Base-by-base conservation (phyloP, 2,797 vertebrate species). In the Lateolabrax maculatus region DNA sequence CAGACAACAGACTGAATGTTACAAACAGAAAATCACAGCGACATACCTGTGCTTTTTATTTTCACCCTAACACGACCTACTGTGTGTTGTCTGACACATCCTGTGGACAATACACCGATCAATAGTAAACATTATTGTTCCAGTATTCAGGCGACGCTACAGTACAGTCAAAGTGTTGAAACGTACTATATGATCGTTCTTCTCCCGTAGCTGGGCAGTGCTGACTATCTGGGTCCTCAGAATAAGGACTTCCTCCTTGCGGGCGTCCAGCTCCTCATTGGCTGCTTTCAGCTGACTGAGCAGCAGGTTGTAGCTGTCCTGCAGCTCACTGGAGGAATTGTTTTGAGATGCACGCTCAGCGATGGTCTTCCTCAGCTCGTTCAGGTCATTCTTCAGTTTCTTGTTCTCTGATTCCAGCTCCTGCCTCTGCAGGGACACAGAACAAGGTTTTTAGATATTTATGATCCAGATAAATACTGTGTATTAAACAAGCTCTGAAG, bases 321-420 rank as follows among this genome's bases (percentile, higher is more conserved):
- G 94, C 31, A 89, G 70, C 15, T 97, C 92, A 0, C 77, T 92
- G 67, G 95, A 92, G 0, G 96, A 89, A 64, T 89, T 84, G 87
- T 90, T 92, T 46, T 95, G 88, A 0, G 87, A 84, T 5, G 95
- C 97, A 0, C 77, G 91, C 7, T 96, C 95, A 0, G 91, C 94
- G 0, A 99, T 44, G 0, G 94, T 81, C 84, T 96, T 97, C 90
- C 96, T 94, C 89, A 99, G 93, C 73, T 97, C 97, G 0, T 98
- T 98, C 51, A 99, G 93, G 53, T 99, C 97, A 0, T 97, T 97
- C 93, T 99, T 99, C 78, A 99, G 95, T 65, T 97, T 97, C 94
- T 97, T 98, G 93, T 99, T 99, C 91, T 99, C 98, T 0, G 96
- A 95, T 73, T 99, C 98, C 52, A 99, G 94, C 85, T 99, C 98